Conservation (phyloP, 2,797 vertebrate genomes). For the Graptemys geographica region DNA sequence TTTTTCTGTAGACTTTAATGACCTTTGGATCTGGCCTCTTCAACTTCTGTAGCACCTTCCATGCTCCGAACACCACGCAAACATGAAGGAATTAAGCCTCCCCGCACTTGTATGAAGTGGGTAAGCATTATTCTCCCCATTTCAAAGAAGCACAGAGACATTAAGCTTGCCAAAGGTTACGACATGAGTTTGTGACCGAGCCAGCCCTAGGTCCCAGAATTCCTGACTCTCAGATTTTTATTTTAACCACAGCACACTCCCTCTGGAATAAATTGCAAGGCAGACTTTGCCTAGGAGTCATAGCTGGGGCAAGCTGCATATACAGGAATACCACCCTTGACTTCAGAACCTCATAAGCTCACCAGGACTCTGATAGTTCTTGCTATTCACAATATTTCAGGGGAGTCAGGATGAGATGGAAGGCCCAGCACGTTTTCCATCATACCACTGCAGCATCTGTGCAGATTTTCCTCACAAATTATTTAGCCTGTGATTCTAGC, state of each 20-base stretch:
- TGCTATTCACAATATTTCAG: background rate
- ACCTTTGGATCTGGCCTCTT: background rate
- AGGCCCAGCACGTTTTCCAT: background rate
- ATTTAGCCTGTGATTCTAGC: background rate
- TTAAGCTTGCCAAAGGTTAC: background rate
- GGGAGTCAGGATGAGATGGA: background rate
- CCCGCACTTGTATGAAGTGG: background rate
- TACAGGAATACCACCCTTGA: background rate
- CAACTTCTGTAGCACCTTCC: background rate
- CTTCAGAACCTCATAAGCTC: background rate
- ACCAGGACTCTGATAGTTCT: background rate
- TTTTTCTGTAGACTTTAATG: background rate
- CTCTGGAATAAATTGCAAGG: constrained; percentile 4
- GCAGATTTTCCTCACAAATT: background rate
- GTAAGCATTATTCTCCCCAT: background rate
- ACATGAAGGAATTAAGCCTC: background rate
- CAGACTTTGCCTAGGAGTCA: constrained; percentile 7
- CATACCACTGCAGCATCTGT: background rate
- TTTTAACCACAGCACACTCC: background rate
- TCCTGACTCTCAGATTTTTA: background rate
- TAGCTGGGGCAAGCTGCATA: fast-evolving
- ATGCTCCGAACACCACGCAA: background rate
- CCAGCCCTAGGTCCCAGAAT: background rate
- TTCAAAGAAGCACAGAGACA: constrained; percentile 7
- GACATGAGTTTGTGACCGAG: background rate